These are phyloP conservation scores for Helicoverpa assulta DNA, from an alignment of 2,888 invertebrate genomes.

Conservation along the genomic window DNA sequence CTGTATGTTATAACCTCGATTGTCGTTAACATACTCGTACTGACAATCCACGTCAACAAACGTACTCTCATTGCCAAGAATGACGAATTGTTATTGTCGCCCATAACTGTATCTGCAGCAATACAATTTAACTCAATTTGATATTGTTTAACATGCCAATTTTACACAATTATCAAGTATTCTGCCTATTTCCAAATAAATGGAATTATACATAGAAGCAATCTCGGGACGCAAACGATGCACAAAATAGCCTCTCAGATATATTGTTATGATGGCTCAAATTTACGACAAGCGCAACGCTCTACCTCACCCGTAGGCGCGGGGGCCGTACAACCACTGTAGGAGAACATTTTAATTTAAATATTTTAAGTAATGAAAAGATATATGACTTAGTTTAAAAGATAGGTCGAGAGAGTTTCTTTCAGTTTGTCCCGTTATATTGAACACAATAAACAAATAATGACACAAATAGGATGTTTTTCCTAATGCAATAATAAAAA, in stretches of 20 bases:
- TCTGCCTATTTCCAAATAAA: not conserved
- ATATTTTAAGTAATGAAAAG: not conserved
- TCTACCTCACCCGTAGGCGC: not conserved
- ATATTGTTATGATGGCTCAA: constrained; percentile 23
- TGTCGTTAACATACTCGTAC: too few relatives aligned
- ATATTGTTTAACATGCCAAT: not conserved
- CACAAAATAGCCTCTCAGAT: constrained; percentile 22
- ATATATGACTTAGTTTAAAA: too few relatives aligned
- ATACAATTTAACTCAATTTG: not conserved
- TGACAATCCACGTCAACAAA: too few relatives aligned
- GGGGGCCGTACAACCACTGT: not conserved
- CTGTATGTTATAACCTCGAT: too few relatives aligned
- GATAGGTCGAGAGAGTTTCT: too few relatives aligned
- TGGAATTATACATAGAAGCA: not conserved
- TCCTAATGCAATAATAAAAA: constrained; percentile 41
- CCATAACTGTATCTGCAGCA: not conserved
- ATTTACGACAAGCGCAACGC: constrained; percentile 5
- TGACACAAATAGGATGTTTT: constrained; percentile 13
- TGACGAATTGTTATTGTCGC: too few relatives aligned
- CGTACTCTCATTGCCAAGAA: too few relatives aligned
- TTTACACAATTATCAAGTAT: not conserved
- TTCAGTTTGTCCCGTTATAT: not conserved
- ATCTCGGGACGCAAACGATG: constrained; percentile 21
- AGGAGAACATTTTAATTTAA: not conserved
- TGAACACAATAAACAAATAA: not conserved